Percentiles rank a stretch among this genome's conserved stretches.
These are phyloP conservation scores for Xylota sylvarum DNA, from an alignment of 2,888 invertebrate species.

Conservation along the genomic window DNA sequence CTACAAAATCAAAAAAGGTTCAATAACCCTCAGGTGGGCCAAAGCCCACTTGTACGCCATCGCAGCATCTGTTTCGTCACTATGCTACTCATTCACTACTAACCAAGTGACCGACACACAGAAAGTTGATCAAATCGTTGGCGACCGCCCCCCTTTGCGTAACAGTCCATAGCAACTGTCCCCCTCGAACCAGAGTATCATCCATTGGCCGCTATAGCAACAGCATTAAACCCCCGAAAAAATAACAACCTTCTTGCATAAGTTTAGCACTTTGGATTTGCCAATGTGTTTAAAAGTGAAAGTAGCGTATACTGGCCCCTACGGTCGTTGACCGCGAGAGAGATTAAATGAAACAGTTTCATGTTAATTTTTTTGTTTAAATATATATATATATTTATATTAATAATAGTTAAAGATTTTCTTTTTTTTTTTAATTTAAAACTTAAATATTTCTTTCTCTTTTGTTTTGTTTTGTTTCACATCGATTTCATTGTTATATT, in stretches of 20 bases:
- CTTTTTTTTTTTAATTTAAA: constrained; percentile 33
- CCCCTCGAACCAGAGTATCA: neutral
- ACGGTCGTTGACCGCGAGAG: neutral
- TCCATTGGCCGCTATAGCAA: neutral
- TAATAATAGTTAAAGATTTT: constrained; percentile 44
- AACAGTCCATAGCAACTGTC: neutral
- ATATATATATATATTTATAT: constrained; percentile 46
- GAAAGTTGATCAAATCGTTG: neutral
- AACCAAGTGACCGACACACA: constrained; percentile 50
- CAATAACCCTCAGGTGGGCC: constrained; percentile 37
- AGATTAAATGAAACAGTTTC: neutral
- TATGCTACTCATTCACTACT: constrained; percentile 36
- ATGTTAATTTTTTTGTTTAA: constrained; percentile 11
- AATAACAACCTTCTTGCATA: constrained; percentile 24
- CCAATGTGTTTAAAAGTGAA: constrained; percentile 41
- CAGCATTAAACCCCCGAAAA: constrained; percentile 8
- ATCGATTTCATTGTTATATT: constrained; percentile 13
- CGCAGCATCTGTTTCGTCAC: constrained; percentile 16
- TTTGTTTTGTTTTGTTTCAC: neutral
- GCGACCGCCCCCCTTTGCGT: constrained; percentile 19
- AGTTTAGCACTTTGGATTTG: constrained; percentile 5
- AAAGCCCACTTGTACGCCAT: constrained; percentile 12
- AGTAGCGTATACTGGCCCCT: neutral
- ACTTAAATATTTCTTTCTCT: constrained; percentile 31
- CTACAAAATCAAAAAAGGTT: constrained; percentile 5